Evolutionary conservation across 2,888 invertebrate genomes (phyloP), one percentile per base, ranked within the genome.

Genomic region (Drosophila anceps): DNA sequence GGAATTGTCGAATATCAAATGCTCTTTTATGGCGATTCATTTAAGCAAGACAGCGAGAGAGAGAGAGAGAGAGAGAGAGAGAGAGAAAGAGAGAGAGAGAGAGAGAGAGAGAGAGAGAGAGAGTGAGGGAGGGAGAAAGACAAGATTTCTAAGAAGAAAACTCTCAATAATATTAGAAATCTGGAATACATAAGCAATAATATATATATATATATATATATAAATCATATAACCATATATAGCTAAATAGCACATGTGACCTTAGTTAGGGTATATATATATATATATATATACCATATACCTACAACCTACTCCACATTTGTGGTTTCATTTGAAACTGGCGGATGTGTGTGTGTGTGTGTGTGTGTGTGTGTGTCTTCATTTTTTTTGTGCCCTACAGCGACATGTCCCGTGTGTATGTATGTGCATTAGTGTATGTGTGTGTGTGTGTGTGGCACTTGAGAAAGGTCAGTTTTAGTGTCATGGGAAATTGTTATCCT

Each of bases 401-500:
- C 73, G 59, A 57, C 50, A 46, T 57, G 55, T 73, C 48, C 50
- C 50, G 18, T 54, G 44, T 64, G 76, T 57, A 39, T 54, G 48
- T 58, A 67, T 57, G 33, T 62, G 64, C 5, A n/a, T 29, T 46
- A 46, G 33, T 44, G 54, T n/a, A n/a, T 44, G 10, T 62, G 43
- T 54, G 39, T 58, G 43, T 68, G 77, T 58, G 59, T 58, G 61
- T 68, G 58, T 50, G 73, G 69, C 76, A 83, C 86, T 86, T 90
- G 87, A 90, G 86, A 74, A 79, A 86, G 90, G 90, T 86, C 90
- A 90, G 90, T 86, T 90, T 74, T 66, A 69, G 76, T 68, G 69
- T 65, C 83, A 75, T 72, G 88, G 85, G 85, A 89, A 89, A 85
- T 88, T 79, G 76, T 82, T 88, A 88, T 80, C 76, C 88, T 76